phyloP scores from a whole-genome alignment of 2,113 vertebrate species.

The Gasterosteus nipponicus region DNA sequence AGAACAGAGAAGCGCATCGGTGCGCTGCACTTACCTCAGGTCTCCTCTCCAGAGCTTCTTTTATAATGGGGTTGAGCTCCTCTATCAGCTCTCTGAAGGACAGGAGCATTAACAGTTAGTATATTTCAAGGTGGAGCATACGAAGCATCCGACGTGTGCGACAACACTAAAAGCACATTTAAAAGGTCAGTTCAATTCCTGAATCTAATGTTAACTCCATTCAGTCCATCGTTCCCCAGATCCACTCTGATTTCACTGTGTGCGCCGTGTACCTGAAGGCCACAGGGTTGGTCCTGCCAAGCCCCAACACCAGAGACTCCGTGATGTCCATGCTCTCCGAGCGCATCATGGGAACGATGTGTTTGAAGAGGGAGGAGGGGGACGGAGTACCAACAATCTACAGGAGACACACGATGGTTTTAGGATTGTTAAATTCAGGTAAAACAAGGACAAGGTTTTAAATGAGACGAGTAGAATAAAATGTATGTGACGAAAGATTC shows the following conservation, averaged over 20 bases:
- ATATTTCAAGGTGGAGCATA: not conserved
- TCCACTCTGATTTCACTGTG: not conserved
- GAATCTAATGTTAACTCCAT: not conserved
- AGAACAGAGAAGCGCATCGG: not conserved
- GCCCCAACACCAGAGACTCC: slow-evolving; percentile 97
- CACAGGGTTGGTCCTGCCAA: slow-evolving; percentile 98
- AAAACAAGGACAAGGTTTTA: not conserved
- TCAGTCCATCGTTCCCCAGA: not conserved
- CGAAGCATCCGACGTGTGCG: not conserved
- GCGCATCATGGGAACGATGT: slow-evolving; percentile 99
- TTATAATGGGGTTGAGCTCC: slow-evolving; percentile 98
- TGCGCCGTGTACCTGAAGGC: slow-evolving; percentile 89
- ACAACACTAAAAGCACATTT: too few species aligned
- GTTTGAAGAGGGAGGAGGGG: slow-evolving; percentile 97
- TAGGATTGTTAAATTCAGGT: not conserved
- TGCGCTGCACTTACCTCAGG: slow-evolving; percentile 89
- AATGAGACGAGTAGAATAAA: not conserved
- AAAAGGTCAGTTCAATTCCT: not conserved
- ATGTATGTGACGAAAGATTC: not conserved
- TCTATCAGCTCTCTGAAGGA: slow-evolving; percentile 93
- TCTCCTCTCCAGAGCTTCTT: slow-evolving; percentile 99
- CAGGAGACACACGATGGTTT: slow-evolving; percentile 20
- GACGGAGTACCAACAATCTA: slow-evolving; percentile 97
- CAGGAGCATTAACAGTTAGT: not conserved
- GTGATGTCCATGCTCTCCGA: slow-evolving; percentile 99